These are phyloP conservation scores for Dromaius novaehollandiae DNA, from an alignment of 2,113 vertebrate species.

Conservation along the genomic window DNA sequence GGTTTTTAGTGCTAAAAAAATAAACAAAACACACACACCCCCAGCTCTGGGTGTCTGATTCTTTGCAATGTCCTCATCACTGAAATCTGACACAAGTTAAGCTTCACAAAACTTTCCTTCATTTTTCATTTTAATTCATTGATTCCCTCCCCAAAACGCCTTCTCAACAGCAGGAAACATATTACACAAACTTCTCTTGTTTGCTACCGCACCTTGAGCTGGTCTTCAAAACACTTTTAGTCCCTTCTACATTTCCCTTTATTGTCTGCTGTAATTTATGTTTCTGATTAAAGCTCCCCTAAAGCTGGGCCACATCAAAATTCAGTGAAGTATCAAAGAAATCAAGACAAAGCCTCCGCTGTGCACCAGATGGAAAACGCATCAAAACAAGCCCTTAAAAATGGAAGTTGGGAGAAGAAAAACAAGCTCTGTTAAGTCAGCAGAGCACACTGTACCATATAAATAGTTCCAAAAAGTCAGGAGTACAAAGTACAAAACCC, in stretches of 20 bases:
- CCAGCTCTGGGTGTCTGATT: background rate
- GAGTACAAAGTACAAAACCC: background rate
- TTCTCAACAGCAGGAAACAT: background rate
- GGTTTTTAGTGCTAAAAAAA: background rate
- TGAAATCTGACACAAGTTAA: background rate
- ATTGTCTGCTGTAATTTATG: background rate
- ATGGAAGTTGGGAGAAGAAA: background rate
- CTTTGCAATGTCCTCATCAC: accelerated
- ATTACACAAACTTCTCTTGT: background rate
- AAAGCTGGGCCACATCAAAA: background rate
- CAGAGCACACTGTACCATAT: background rate
- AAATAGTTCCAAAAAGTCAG: background rate
- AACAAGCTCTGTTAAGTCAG: background rate
- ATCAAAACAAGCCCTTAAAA: background rate
- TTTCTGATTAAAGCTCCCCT: background rate
- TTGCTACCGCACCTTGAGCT: background rate
- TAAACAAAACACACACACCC: background rate
- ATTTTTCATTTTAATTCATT: background rate
- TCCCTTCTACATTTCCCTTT: background rate
- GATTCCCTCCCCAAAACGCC: background rate
- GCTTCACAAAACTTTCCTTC: background rate
- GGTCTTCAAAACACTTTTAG: background rate
- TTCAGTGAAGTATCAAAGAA: background rate
- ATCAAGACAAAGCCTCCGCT: constrained; percentile 5
- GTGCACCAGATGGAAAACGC: background rate